Percentiles rank a stretch among this genome's conserved stretches.
These are phyloP conservation scores for Lonchura striata DNA, from an alignment of 2,113 vertebrate species.

Conservation along the genomic window DNA sequence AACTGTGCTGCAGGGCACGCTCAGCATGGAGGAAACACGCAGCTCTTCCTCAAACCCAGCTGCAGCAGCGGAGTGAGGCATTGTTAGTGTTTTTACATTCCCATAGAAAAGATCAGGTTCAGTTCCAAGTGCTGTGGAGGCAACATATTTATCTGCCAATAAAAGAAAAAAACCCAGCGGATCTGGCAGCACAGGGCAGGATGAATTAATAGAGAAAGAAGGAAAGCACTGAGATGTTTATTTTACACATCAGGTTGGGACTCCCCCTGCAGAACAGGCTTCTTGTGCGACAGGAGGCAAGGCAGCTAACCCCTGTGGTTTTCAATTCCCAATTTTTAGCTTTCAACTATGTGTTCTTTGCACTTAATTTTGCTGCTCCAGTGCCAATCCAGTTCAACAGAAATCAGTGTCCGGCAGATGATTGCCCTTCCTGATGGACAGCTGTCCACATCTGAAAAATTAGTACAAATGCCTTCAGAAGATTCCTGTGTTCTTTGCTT, in stretches of 20 bases:
- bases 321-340: constrained; percentile 13
- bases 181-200: background rate
- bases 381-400: background rate
- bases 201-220: background rate
- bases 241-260: background rate
- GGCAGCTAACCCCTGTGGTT: background rate
- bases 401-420: background rate
- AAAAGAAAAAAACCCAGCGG: background rate
- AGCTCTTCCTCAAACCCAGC: background rate
- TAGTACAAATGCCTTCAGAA: background rate
- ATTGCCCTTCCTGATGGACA: background rate
- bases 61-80: background rate
- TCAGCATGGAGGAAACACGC: background rate
- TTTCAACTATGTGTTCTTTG: constrained; percentile 1
- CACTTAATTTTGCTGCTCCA: background rate
- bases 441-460: constrained; percentile 10
- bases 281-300: background rate
- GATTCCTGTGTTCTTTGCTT: background rate
- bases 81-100: background rate
- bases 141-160: background rate
- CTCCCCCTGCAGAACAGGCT: background rate
- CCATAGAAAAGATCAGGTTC: background rate
- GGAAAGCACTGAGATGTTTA: background rate
- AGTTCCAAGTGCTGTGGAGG: background rate
- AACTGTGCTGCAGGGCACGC: background rate